Evolutionary conservation across 2,888 invertebrate genomes (phyloP).

Genomic region (Terebella lapidaria): DNA sequence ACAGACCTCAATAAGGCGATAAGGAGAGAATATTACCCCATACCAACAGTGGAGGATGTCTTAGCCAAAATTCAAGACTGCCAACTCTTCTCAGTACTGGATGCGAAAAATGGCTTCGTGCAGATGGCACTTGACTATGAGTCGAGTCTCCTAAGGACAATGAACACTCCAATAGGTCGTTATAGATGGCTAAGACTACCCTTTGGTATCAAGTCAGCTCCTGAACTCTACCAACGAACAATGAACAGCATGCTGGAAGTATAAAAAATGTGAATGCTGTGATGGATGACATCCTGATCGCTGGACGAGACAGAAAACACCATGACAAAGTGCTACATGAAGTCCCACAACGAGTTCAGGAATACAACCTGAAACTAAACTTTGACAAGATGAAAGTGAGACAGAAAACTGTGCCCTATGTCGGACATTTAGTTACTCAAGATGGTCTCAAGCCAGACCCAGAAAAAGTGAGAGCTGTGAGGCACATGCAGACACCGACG

Average conservation of each 20-base stretch:
- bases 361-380: slow-evolving; percentile 4
- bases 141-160: slow-evolving; percentile 11
- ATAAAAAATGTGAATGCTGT: background rate
- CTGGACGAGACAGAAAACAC: background rate
- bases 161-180: slow-evolving; percentile 24
- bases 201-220: slow-evolving; percentile 6
- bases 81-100: slow-evolving; percentile 21
- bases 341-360: background rate
- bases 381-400: background rate
- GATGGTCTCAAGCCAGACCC: background rate
- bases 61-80: slow-evolving; percentile 19
- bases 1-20: slow-evolving; percentile 26
- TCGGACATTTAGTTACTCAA: no score
- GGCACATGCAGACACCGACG: background rate
- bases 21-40: slow-evolving; percentile 22
- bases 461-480: background rate
- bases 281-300: slow-evolving; percentile 5
- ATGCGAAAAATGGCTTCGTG: slow-evolving; percentile 26
- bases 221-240: slow-evolving; percentile 3
- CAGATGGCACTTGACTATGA: slow-evolving; percentile 19
- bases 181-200: slow-evolving; percentile 12
- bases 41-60: slow-evolving; percentile 26
- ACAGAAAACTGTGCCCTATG: no score
- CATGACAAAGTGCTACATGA: slow-evolving; percentile 2
- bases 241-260: background rate